These are phyloP conservation scores for Podargus strigoides DNA, from an alignment of 2,797 vertebrate species.

Conservation along the genomic window DNA sequence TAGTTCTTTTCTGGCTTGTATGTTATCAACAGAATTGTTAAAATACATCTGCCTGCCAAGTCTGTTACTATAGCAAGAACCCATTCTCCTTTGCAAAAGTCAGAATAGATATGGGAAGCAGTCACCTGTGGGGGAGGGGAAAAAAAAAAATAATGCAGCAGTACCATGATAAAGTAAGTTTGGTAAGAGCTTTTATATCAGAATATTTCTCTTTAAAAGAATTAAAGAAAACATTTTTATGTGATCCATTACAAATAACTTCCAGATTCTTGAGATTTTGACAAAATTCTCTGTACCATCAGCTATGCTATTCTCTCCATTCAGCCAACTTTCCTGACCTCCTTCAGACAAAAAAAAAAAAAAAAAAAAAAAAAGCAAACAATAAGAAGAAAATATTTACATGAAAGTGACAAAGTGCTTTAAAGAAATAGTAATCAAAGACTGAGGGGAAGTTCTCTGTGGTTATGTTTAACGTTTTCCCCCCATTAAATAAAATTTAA, in stretches of 20 bases:
- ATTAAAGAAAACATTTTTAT: background rate
- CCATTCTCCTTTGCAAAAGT: background rate
- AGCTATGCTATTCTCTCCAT: background rate
- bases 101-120: background rate
- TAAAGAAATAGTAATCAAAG: background rate
- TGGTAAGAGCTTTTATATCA: background rate
- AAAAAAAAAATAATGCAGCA: background rate
- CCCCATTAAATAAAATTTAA: fast-evolving
- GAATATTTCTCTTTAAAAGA: background rate
- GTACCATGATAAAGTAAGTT: background rate
- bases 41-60: background rate
- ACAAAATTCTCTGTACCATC: background rate
- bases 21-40: background rate
- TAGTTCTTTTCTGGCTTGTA: background rate
- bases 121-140: no score
- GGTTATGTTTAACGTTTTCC: background rate
- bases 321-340: background rate
- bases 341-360: background rate
- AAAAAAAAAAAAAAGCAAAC: background rate
- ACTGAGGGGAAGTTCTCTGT: background rate
- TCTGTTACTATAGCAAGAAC: background rate
- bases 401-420: background rate
- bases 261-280: background rate
- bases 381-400: background rate
- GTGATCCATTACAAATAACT: background rate